Conservation (phyloP, 1,140 invertebrate genomes). For the Steinernema khuongi region DNA sequence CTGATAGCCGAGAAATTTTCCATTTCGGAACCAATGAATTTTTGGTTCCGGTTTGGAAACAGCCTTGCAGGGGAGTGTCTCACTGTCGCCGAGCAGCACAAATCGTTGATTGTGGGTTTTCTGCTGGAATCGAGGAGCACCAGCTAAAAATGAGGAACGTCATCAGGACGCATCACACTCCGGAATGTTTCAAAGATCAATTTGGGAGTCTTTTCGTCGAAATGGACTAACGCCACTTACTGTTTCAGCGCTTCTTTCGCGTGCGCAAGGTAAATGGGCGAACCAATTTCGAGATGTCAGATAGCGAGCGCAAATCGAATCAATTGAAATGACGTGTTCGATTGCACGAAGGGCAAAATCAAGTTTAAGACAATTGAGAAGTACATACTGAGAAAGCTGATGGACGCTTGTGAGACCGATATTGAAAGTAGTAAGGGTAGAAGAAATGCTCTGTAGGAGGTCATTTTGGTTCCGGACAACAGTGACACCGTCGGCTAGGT, state of each 20-base stretch:
- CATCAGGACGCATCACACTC: no score
- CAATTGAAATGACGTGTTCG: background rate
- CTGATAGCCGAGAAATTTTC: slow-evolving; percentile 14
- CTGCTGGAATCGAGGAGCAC: background rate
- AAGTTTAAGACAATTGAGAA: background rate
- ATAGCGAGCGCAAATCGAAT: background rate
- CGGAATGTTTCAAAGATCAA: no score
- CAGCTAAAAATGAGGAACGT: no score
- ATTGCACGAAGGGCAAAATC: background rate
- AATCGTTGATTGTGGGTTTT: slow-evolving; percentile 6
- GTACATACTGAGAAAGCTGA: slow-evolving; percentile 4
- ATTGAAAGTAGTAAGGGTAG: background rate
- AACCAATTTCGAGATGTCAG: background rate
- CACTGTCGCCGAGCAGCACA: background rate
- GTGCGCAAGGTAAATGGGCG: background rate
- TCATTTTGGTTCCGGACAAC: background rate
- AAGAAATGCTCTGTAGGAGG: background rate
- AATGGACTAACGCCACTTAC: no score
- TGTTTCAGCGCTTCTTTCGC: no score
- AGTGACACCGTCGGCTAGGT: background rate
- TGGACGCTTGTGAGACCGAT: background rate
- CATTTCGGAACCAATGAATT: slow-evolving; percentile 29
- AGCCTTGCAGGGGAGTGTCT: slow-evolving; percentile 21
- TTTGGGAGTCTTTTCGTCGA: no score
- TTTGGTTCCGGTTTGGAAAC: slow-evolving; percentile 18